Evolutionary conservation across 1,140 invertebrate genomes (phyloP), one percentile per base, ranked within the genome.

Genomic region (Armadillidium nasatum): DNA sequence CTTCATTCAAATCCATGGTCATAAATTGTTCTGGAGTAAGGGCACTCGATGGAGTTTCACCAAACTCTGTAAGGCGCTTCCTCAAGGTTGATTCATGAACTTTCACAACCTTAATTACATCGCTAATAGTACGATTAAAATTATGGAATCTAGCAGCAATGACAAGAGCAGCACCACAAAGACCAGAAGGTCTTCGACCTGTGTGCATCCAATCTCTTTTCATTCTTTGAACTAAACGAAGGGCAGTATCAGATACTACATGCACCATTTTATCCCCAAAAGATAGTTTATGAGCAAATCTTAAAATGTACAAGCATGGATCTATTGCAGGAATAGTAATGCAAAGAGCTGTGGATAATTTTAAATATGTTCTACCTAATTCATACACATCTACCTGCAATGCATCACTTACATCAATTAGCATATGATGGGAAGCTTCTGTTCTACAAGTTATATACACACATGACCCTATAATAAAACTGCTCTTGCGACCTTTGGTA

Each of bases 141-240:
- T 95, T 91, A 84, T 98, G 94, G 43, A 98, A 89, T 78, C 97
- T 88, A 0, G 93, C 92, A 85, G 95, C 93, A 72, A 82, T 82
- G 9, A 82, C 77, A 19, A 82, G 78, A 45, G 82, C 94, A 84
- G 96, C 96, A 15, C 96, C 96, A 87, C 96, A 98, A 44, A 99
- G 87, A 44, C 96, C 97, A 0, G 96, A 97, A 13, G 97, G 97
- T 83, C 96, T 87, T 74, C 97, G 87, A 22, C 97, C 97, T 4
- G 93, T 95, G 83, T 97, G 94, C 84, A 99, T 94, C 86, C 94
- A 98, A 86, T 99, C 97, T 82, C 93, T 89, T 85, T 98, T 99
- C 97, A 99, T 99, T 83, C 97, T 87, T 84, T 96, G 92, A 9
- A 99, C 94, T 60, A 99, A 87, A 76, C 97, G 87, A 46, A 95